Base-by-base conservation (phyloP, 2,888 invertebrate species). In the Eilema sororculum region DNA sequence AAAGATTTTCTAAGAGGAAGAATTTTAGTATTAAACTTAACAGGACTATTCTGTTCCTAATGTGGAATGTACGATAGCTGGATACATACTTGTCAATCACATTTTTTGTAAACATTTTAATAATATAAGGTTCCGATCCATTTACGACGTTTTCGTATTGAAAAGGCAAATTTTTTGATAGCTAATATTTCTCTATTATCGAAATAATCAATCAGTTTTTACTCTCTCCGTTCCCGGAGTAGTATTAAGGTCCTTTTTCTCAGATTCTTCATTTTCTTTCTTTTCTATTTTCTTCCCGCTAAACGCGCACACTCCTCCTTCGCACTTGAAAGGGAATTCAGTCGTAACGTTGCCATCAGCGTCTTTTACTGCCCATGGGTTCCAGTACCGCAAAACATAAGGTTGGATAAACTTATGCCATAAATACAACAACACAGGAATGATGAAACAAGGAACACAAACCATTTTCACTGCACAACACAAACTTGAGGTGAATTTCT, bases 341-440 rank as follows among this genome's bases (percentile, higher is more conserved):
- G 96, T 96, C 59, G 95, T 95, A 25, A 95, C 91, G 81, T 96
- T 96, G 28, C 96, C 96, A 66, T 96, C 93, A 25, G 95, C 96
- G 78, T 96, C 96, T 86, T 97, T 96, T 70, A 96, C 96, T 69
- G 96, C 96, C 97, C 97, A 98, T 0, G 97, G 97, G 89, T 98
- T 98, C 98, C 98, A 98, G 86, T 97, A 97, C 77, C 97, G 97
- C 66, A 98, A 88, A 65, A 98, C 91, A 76, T 98, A 96, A 0
- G 98, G 98, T 88, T 98, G 98, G 74, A 98, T 96, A 84, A 98
- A 97, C 87, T 97, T 97, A 89, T 98, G 98, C 97, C 98, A 98
- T 75, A 98, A 95, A 84, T 97, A 97, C 20, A 98, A 95, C 61
- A 98, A 92, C 73, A 98, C 92, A 2, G 98, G 98, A 87, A 98